Conservation (phyloP, 2,797 vertebrate genomes). For the Manis crassicaudata region DNA sequence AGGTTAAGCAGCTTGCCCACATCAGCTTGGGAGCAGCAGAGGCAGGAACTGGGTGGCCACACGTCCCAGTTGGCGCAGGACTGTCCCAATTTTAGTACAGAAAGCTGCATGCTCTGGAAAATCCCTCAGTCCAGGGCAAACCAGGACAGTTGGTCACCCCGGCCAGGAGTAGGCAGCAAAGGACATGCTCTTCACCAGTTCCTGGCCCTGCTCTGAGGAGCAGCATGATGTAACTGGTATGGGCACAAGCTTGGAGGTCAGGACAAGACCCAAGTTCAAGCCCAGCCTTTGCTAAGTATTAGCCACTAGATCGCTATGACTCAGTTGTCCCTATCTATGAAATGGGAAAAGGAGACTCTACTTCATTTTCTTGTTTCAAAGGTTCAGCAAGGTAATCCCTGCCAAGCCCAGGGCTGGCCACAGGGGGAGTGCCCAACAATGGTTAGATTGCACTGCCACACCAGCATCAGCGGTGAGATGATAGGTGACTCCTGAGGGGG, state of each 20-base stretch:
- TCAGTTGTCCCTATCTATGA: not conserved
- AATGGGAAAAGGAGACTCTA: not conserved
- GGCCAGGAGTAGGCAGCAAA: not conserved
- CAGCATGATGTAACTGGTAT: accelerated
- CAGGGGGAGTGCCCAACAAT: accelerated
- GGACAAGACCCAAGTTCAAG: not conserved
- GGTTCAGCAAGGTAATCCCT: not conserved
- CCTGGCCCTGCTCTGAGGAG: not conserved
- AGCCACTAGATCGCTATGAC: accelerated
- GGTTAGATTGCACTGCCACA: accelerated
- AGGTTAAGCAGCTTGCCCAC: no score
- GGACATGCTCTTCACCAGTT: no score
- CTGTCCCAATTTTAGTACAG: not conserved
- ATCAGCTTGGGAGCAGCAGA: not conserved
- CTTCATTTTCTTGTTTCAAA: not conserved
- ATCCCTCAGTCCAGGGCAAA: not conserved
- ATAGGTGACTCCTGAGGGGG: not conserved
- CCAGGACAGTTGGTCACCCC: not conserved
- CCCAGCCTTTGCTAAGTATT: not conserved
- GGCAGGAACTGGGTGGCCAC: not conserved
- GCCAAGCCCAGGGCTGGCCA: not conserved
- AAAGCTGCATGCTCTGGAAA: not conserved
- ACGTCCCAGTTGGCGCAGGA: no score
- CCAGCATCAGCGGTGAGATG: not conserved
- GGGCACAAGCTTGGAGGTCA: not conserved